Conservation (phyloP, 2,113 vertebrate genomes). For the Solea senegalensis region DNA sequence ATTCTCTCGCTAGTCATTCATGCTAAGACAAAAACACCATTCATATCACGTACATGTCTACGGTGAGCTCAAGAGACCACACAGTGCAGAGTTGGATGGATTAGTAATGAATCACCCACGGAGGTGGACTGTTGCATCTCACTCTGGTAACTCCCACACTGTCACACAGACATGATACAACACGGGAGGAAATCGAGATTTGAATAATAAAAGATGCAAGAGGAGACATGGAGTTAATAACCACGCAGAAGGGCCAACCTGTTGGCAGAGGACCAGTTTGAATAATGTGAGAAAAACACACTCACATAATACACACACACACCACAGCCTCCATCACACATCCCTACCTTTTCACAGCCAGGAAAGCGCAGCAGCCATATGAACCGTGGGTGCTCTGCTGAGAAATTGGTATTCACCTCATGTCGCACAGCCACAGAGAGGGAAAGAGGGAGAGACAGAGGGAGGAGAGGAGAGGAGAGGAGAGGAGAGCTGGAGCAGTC, state of each 20-base stretch:
- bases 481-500: slow-evolving; percentile 49
- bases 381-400: slow-evolving; percentile 44
- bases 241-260: slow-evolving; percentile 51
- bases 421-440: slow-evolving; percentile 62
- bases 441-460: slow-evolving; percentile 24
- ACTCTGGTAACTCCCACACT: slow-evolving; percentile 68
- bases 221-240: slow-evolving; percentile 4
- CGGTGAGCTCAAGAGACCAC: slow-evolving; percentile 72
- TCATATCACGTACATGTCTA: slow-evolving; percentile 76
- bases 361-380: slow-evolving; percentile 52
- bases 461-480: slow-evolving; percentile 40
- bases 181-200: slow-evolving; percentile 39
- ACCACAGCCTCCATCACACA: slow-evolving; percentile 24
- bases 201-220: background rate
- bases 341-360: slow-evolving; percentile 57
- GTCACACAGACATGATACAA: slow-evolving; percentile 56
- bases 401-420: slow-evolving; percentile 76
- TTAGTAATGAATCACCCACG: slow-evolving; percentile 74
- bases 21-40: slow-evolving; percentile 71
- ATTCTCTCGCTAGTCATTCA: slow-evolving; percentile 69
- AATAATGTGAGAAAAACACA: slow-evolving; percentile 12
- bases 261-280: slow-evolving; percentile 50
- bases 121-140: slow-evolving; percentile 76
- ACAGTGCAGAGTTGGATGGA: slow-evolving; percentile 70
- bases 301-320: background rate